Conservation (phyloP, 2,797 vertebrate species). For the Arvicola amphibius region DNA sequence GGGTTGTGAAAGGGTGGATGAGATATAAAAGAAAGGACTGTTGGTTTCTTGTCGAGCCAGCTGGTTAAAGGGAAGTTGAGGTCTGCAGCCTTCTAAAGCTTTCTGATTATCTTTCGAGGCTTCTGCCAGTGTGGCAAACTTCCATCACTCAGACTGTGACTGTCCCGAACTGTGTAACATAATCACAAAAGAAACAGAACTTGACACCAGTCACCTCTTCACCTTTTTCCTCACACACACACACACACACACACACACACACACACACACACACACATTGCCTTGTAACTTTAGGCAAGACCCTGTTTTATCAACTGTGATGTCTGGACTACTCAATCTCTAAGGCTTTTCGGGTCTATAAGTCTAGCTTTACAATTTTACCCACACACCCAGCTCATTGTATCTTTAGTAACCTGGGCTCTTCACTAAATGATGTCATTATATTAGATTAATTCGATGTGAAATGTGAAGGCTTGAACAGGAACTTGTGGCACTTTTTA, state of each 20-base stretch:
- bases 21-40: neutral
- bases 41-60: constrained; percentile 31
- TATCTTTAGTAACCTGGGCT: neutral
- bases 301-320: neutral
- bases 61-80: constrained; percentile 71
- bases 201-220: neutral
- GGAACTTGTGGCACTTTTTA: neutral
- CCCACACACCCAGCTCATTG: neutral
- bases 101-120: constrained; percentile 47
- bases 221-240: neutral
- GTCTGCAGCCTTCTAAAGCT: constrained; percentile 59
- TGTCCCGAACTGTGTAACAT: neutral
- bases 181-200: neutral
- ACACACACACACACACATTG: neutral
- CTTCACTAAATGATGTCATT: neutral
- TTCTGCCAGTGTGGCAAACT: constrained; percentile 39
- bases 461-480: constrained; percentile 22
- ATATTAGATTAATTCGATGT: neutral
- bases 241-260: too few species aligned
- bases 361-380: constrained; percentile 29
- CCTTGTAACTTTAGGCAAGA: neutral
- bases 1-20: neutral
- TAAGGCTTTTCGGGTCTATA: neutral
- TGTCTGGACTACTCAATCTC: neutral
- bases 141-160: neutral